Base-by-base conservation (phyloP, 1,140 invertebrate genomes). In the Sitobion miscanthi region DNA sequence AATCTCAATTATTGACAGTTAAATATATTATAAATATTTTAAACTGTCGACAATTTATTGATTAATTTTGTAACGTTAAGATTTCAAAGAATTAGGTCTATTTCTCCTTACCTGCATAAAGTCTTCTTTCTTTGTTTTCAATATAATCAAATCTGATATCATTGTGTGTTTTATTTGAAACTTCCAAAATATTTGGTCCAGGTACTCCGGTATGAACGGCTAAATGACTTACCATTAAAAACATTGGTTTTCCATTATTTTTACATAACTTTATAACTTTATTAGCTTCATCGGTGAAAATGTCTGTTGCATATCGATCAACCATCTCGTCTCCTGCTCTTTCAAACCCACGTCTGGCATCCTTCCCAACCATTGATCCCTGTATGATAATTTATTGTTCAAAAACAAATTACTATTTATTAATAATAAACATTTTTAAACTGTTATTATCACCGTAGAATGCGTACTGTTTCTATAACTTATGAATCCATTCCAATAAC, bases 151-250 rank as follows among this genome's bases (percentile, higher is more conserved):
- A 98, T 94, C 96, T 96, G 14, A 97, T 95, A 1, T 98, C 95
- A 94, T 97, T 96, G 93, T 97, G 96, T 17, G 96, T 94, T 7
- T 96, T 96, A 42, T 96, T 96, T 95, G 0, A 97, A 97, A 1
- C 98, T 97, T 95, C 98, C 97, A 52, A 98, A 1, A 89, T 85
- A 97, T 95, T 52, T 96, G 96, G 0, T 95, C 95, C 94, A 97
- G 94, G 94, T 7, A 54, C 97, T 14, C 96, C 98, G 1, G 97
- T 96, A 95, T 99, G 98, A 0, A 97, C 97, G 0, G 98, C 98
- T 83, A 98, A 96, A 95, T 98, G 98, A 0, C 97, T 96, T 52
- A 99, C 94, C 94, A 97, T 97, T n/a, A 99, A 95, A 94, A 98
- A 98, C 93, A 99, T 95, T 0, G 98, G 97, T 25, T 95, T 94